phyloP scores from a whole-genome alignment of 2,888 invertebrate genomes.

The Frankliniella fusca region DNA sequence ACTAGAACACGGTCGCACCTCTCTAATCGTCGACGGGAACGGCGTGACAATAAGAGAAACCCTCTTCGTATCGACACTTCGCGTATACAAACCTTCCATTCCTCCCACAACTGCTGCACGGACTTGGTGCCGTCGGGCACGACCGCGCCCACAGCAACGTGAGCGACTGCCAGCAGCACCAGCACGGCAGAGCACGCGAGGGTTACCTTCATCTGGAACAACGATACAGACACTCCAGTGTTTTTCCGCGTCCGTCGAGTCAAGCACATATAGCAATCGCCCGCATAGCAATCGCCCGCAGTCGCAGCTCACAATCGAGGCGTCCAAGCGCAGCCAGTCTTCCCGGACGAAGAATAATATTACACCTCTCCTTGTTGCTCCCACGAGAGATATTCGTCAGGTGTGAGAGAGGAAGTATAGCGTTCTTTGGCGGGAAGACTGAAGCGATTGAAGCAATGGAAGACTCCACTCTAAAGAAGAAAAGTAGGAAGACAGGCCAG shows the following conservation, averaged over 20 bases:
- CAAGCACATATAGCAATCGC: too few species aligned
- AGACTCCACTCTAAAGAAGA: too few species aligned
- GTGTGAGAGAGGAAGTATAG: too few species aligned
- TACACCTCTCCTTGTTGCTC: too few species aligned
- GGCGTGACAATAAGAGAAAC: too few species aligned
- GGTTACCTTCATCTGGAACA: background rate
- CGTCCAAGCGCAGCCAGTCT: background rate
- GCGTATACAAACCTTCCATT: background rate
- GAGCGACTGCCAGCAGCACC: background rate
- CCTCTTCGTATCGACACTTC: background rate
- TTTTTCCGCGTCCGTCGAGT: background rate
- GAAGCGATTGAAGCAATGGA: too few species aligned
- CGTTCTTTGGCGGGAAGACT: too few species aligned
- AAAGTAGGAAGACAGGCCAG: too few species aligned
- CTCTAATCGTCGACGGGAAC: background rate
- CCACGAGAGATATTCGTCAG: too few species aligned
- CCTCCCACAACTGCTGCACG: background rate
- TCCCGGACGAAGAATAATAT: too few species aligned
- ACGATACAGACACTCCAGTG: background rate
- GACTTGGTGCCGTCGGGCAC: background rate
- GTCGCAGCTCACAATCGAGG: background rate
- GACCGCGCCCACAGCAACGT: background rate
- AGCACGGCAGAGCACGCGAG: background rate
- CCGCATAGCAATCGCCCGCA: too few species aligned
- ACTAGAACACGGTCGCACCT: background rate